Percentiles rank a stretch among this genome's conserved stretches.
Conservation (phyloP, 2,113 vertebrate genomes). For the Amphiprion percula region DNA sequence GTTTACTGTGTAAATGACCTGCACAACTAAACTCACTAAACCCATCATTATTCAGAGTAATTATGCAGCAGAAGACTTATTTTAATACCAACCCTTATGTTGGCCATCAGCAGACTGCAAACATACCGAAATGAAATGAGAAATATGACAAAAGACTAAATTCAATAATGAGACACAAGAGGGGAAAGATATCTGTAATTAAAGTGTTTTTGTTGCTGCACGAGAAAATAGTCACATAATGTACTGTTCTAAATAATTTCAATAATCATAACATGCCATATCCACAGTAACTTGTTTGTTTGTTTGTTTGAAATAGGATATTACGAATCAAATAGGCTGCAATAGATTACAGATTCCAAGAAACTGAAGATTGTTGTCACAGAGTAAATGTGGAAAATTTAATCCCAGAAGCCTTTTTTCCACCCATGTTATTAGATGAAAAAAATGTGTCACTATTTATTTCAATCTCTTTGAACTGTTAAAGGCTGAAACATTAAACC, state of each 20-base stretch:
- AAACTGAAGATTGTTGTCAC: background rate
- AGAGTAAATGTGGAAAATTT: constrained; percentile 7
- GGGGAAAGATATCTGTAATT: constrained; percentile 8
- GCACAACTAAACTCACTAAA: background rate
- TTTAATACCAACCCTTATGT: background rate
- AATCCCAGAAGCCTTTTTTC: background rate
- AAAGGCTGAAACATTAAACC: too few species aligned
- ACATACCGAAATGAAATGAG: background rate
- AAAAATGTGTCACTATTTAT: background rate
- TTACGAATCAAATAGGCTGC: constrained; percentile 13
- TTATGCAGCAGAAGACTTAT: background rate
- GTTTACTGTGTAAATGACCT: background rate
- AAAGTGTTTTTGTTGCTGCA: background rate
- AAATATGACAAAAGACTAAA: background rate
- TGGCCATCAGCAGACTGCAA: background rate
- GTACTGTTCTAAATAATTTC: background rate
- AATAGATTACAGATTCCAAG: background rate
- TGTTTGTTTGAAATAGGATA: constrained; percentile 17
- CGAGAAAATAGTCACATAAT: background rate
- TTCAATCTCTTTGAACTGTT: too few species aligned
- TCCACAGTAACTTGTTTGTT: constrained; percentile 1
- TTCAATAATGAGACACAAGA: constrained; percentile 9
- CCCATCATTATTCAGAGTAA: background rate
- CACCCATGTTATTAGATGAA: background rate
- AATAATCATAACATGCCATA: constrained; percentile 3